Conservation (phyloP, 2,888 invertebrate species). For the Drosophila paucipuncta region DNA sequence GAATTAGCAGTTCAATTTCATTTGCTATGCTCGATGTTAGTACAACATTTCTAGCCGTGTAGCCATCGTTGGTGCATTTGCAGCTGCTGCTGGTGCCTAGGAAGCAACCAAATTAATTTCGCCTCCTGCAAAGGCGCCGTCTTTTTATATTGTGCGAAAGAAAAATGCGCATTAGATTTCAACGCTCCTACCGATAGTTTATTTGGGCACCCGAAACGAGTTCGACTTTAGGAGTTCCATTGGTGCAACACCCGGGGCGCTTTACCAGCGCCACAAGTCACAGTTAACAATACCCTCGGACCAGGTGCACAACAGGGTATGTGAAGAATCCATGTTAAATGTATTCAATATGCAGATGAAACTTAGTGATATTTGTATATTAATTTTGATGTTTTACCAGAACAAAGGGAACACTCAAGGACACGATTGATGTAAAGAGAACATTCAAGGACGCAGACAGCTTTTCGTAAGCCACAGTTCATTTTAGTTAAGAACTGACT, state of each 20-base stretch:
- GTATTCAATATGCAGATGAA: not conserved
- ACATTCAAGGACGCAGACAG: not conserved
- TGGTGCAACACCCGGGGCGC: conserved; percentile 68
- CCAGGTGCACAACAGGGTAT: not conserved
- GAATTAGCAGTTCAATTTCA: not conserved
- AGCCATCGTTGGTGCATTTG: not conserved
- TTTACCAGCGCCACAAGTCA: conserved; percentile 50
- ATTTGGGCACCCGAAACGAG: conserved; percentile 56
- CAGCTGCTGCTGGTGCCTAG: conserved; percentile 33
- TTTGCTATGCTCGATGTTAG: not conserved
- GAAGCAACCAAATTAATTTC: conserved; percentile 61
- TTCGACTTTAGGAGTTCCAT: conserved; percentile 42
- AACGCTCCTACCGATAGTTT: conserved; percentile 35
- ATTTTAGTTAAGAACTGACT: not conserved
- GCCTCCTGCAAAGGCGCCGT: conserved; percentile 32
- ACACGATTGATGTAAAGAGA: not conserved
- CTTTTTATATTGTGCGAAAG: conserved; percentile 39
- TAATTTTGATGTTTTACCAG: not conserved
- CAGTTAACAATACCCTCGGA: conserved; percentile 18
- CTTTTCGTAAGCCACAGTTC: not conserved
- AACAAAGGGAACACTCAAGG: not conserved
- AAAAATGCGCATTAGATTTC: conserved; percentile 74
- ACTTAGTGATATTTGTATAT: not conserved
- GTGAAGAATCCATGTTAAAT: not conserved
- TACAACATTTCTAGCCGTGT: not conserved